Evolutionary conservation across 1,140 invertebrate species (phyloP).

Genomic region (Drosophila sucinea): DNA sequence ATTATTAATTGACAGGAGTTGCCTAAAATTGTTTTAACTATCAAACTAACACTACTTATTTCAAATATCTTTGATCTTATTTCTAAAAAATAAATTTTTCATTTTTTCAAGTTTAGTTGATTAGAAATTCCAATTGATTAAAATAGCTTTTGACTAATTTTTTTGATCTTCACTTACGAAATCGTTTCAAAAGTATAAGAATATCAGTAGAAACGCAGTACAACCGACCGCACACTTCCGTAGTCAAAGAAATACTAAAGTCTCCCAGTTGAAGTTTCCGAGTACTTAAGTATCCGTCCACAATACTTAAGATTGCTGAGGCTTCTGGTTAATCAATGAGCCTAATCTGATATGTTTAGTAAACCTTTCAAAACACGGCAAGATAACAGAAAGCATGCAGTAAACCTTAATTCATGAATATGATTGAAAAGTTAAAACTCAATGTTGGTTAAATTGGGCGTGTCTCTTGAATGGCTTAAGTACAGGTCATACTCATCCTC

Average conservation of each 20-base stretch:
- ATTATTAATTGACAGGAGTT: too few species aligned
- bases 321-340: background rate
- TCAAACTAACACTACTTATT: too few species aligned
- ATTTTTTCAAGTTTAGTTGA: too few species aligned
- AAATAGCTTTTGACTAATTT: too few species aligned
- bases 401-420: background rate
- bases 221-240: slow-evolving; percentile 1
- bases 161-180: background rate
- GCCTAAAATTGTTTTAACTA: too few species aligned
- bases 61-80: too few species aligned
- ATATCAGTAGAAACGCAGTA: background rate
- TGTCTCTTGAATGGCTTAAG: background rate
- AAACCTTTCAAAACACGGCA: background rate
- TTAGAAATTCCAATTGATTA: too few species aligned
- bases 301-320: background rate
- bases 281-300: background rate
- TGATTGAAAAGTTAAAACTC: background rate
- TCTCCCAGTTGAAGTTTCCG: background rate
- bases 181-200: background rate
- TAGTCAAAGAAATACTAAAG: background rate
- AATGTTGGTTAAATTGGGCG: background rate
- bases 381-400: background rate
- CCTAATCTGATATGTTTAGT: slow-evolving; percentile 1
- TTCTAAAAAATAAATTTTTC: too few species aligned
- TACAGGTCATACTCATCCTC: background rate